phyloP scores from a whole-genome alignment of 1,140 invertebrate genomes.

The Charaxes varanes region DNA sequence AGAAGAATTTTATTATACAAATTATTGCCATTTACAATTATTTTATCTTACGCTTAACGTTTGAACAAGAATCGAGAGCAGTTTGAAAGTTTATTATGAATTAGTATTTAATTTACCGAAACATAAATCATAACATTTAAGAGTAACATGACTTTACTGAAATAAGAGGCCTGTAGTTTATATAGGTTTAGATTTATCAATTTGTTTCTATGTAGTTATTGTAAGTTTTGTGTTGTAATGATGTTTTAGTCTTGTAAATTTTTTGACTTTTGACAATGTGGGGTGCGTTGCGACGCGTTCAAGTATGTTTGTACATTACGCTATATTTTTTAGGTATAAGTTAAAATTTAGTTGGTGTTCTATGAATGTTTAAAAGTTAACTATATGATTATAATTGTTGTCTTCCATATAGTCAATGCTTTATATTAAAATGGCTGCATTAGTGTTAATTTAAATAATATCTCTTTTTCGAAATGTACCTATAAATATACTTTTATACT shows the following conservation, averaged over 20 bases:
- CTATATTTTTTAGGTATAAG: slow-evolving; percentile 37
- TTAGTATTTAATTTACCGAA: too few species aligned
- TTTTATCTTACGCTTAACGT: too few species aligned
- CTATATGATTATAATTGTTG: slow-evolving; percentile 39
- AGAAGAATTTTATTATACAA: too few species aligned
- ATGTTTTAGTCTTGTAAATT: slow-evolving; percentile 30
- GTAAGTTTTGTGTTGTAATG: slow-evolving; percentile 12
- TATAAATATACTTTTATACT: too few species aligned
- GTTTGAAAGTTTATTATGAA: too few species aligned
- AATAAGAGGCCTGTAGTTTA: too few species aligned
- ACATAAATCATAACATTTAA: too few species aligned
- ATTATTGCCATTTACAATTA: too few species aligned
- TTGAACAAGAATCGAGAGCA: too few species aligned
- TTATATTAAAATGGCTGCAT: slow-evolving; percentile 12
- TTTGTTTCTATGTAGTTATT: slow-evolving; percentile 6
- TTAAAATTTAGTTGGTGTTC: slow-evolving; percentile 26
- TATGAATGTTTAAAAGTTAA: slow-evolving; percentile 27
- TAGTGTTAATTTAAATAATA: slow-evolving; percentile 1
- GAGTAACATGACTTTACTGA: too few species aligned
- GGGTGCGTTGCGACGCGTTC: slow-evolving; percentile 63
- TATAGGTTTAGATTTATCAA: slow-evolving; percentile 11
- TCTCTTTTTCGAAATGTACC: too few species aligned
- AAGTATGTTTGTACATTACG: slow-evolving; percentile 55
- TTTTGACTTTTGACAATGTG: slow-evolving; percentile 40
- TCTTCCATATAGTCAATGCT: slow-evolving; percentile 52